Evolutionary conservation across 2,797 vertebrate species (phyloP), one percentile per base, ranked within the genome.

Genomic region (Silurus lanzhouensis): DNA sequence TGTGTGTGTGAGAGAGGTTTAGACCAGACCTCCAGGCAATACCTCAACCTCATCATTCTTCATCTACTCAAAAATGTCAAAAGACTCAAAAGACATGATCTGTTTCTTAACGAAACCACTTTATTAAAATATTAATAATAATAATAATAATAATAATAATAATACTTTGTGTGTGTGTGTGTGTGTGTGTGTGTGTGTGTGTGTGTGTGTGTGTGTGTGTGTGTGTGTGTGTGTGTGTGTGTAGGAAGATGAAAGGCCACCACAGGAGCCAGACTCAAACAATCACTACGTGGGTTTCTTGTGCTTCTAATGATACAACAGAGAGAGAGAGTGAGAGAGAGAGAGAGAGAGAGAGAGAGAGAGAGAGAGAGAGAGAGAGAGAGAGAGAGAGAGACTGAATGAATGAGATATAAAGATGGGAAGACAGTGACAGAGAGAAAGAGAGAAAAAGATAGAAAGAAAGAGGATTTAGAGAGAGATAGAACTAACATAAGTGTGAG

Each of bases 201-300:
- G 38, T 84, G 71, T 84, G 83, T 27, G 46, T 83, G 70, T 76
- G 15, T 44, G 57, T 82, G 25, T 81, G 44, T 67, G 74, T 61
- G 58, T 71, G 52, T 81, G 66, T n/a, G 10, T 77, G 52, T 84
- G 66, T 81, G 22, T 82, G 63, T 87, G 82, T 70, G 55, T 86
- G 85, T 88, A 60, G 85, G 84, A 46, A 27, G 85, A 88, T 88
- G 61, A 86, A 88, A 87, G 84, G 63, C 75, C 60, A 55, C 83
- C 81, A 55, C 25, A 20, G 86, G 79, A 71, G 88, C 81, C 84
- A 78, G 84, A 78, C 74, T 81, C 81, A 83, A 66, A 67, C 82
- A 75, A 64, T 64, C 46, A 82, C 48, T 27, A 55, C 44, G 52
- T 70, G 60, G 64, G 46, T 25, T 60, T 83, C 57, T 80, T 83